A percentile compares a stretch with the other conserved stretches of the same genome.
These are phyloP conservation scores for Cephus spinipes DNA, from an alignment of 2,888 invertebrate genomes.

Conservation along the genomic window DNA sequence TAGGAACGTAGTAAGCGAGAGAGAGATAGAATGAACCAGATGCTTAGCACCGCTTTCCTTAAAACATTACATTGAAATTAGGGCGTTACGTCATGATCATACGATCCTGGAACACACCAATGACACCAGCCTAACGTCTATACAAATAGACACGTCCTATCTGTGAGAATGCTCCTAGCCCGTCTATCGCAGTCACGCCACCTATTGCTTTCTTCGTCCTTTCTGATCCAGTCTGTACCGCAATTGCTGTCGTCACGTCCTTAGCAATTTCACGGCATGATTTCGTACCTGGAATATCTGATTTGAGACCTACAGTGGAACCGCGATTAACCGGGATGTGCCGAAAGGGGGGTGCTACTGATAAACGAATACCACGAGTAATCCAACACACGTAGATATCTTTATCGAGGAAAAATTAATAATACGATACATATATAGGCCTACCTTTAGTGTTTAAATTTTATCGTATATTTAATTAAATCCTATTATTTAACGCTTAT, in stretches of 20 bases:
- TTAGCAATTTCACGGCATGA: not conserved
- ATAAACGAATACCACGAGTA: no score
- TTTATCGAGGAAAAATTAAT: no score
- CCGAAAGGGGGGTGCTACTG: no score
- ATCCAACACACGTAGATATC: no score
- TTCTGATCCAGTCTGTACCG: not conserved
- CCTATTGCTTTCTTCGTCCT: not conserved
- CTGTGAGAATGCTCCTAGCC: not conserved
- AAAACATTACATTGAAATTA: not conserved
- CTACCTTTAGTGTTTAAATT: no score
- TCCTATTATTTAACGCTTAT: no score
- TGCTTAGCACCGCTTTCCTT: not conserved
- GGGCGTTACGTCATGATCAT: not conserved
- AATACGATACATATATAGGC: no score
- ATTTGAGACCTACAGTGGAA: not conserved
- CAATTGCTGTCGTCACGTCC: conserved; percentile 12
- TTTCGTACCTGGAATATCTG: not conserved
- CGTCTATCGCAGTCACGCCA: conserved; percentile 19
- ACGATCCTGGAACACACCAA: conserved; percentile 9
- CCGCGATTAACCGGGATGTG: no score
- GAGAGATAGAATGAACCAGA: not conserved
- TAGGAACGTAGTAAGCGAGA: not conserved
- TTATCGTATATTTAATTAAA: no score
- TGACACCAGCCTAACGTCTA: not conserved
- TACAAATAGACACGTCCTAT: not conserved